A percentile compares a stretch with the other conserved stretches of the same genome.
Evolutionary conservation across 23 tunicate genomes (phyloP).

Genomic region (Trididemnum clinides): DNA sequence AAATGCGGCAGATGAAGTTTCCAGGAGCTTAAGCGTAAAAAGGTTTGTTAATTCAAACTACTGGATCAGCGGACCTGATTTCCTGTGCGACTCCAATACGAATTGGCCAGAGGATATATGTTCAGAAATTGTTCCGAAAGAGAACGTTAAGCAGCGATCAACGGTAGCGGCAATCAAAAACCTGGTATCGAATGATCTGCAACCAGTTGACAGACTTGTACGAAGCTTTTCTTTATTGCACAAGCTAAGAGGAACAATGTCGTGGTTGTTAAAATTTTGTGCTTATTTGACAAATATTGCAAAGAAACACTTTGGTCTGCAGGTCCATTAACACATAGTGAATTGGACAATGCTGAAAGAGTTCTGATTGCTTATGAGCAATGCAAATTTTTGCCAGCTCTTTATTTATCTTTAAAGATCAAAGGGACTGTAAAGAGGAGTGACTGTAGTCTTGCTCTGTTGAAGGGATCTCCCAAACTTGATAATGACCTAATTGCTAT

Average conservation of each 20-base stretch:
- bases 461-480: neutral
- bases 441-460: neutral
- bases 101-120: neutral
- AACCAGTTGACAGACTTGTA: too few relatives aligned
- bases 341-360: neutral
- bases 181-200: too few relatives aligned
- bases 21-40: neutral
- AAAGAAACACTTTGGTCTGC: too few relatives aligned
- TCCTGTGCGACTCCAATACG: neutral
- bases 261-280: neutral
- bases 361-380: neutral
- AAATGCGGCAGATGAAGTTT: slow-evolving; percentile 7
- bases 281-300: neutral
- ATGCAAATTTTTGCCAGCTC: neutral
- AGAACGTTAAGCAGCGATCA: too few relatives aligned
- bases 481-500: neutral
- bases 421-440: neutral
- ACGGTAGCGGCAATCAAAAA: too few relatives aligned
- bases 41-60: neutral
- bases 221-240: too few relatives aligned
- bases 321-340: neutral
- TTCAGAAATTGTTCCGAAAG: too few relatives aligned
- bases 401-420: neutral
- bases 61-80: neutral
- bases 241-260: neutral